phyloP scores from a whole-genome alignment of 2,888 invertebrate species.

The Philonicus albiceps region DNA sequence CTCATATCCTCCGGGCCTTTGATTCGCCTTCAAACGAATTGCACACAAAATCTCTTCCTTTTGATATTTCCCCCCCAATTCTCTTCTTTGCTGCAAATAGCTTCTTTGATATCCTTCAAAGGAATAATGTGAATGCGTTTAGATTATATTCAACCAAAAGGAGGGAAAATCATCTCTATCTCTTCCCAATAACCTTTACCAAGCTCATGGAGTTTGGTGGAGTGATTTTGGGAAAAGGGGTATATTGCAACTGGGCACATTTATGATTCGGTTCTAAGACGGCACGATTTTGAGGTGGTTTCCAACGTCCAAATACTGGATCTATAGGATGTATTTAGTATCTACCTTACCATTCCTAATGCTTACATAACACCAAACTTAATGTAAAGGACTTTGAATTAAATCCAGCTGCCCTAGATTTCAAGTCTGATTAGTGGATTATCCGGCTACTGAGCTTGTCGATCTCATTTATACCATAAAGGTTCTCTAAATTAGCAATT shows the following conservation, averaged over 20 bases:
- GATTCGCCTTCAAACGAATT: not conserved
- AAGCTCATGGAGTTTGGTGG: not conserved
- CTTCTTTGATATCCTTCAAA: not conserved
- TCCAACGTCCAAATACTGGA: not conserved
- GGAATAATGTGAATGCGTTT: not conserved
- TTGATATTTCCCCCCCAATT: not conserved
- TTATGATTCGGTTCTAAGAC: not conserved
- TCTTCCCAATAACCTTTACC: not conserved
- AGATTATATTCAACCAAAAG: not conserved
- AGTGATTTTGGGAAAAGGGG: not conserved
- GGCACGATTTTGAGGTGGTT: not conserved
- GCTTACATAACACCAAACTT: not conserved
- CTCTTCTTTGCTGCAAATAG: not conserved
- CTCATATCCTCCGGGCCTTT: not conserved
- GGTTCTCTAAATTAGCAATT: not conserved
- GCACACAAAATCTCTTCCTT: not conserved
- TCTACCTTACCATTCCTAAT: not conserved
- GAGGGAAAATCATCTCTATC: not conserved
- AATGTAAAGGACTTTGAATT: not conserved
- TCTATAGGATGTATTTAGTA: not conserved
- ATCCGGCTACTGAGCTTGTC: not conserved
- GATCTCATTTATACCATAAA: not conserved
- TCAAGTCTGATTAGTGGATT: not conserved
- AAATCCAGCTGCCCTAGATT: not conserved
- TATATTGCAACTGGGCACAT: not conserved